Evolutionary conservation across 53 echinoderm and acorn worm species (phyloP).

Genomic region (Hippasteria phrygiana): DNA sequence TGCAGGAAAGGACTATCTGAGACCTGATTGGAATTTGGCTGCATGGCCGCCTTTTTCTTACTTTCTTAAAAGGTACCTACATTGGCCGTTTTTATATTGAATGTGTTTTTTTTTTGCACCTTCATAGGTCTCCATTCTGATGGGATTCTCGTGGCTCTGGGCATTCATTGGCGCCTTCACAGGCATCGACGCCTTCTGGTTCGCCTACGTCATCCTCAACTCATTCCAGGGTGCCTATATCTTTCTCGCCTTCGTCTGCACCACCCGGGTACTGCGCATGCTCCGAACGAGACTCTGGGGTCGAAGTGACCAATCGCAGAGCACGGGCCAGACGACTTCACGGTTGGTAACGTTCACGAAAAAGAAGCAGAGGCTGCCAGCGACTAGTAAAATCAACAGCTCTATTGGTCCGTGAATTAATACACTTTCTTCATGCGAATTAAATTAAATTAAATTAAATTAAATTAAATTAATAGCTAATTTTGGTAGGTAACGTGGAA

Average conservation of each 20-base stretch:
- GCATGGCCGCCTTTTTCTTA: no score
- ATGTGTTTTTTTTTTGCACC: neutral
- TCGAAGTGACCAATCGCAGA: neutral
- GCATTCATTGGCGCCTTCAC: constrained; percentile 34
- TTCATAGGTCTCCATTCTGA: constrained; percentile 42
- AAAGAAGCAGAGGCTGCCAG: no score
- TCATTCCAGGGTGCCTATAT: constrained; percentile 52
- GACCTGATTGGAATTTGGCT: no score
- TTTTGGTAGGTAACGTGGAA: no score
- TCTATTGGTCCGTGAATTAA: no score
- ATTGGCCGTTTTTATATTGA: neutral
- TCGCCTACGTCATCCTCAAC: constrained; percentile 40
- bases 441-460: no score
- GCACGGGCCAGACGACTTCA: neutral
- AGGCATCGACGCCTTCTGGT: constrained; percentile 36
- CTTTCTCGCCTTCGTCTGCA: constrained; percentile 49
- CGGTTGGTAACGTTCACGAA: no score
- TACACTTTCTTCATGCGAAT: no score
- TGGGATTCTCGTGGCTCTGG: constrained; percentile 59
- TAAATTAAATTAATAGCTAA: no score
- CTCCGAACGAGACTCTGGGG: neutral
- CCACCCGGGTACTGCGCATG: constrained; percentile 38
- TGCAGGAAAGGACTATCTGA: no score
- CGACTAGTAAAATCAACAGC: no score
- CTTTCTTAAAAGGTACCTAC: neutral